phyloP scores from a whole-genome alignment of 1,140 invertebrate species.

The Lerema accius region DNA sequence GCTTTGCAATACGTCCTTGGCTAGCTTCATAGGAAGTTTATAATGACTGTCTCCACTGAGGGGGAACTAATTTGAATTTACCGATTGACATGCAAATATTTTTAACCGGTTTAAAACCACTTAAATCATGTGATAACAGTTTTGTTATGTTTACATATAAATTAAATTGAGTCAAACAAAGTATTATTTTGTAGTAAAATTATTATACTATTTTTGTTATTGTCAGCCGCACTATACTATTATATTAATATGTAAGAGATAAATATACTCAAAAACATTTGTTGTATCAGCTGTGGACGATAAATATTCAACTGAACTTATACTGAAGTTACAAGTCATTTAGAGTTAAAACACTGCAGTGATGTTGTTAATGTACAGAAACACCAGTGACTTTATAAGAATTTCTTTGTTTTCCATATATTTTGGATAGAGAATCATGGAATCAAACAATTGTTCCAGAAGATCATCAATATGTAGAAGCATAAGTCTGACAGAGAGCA shows the following conservation, averaged over 20 bases:
- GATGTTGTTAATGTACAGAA: too few relatives aligned
- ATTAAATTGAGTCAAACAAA: too few relatives aligned
- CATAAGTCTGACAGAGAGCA: conserved; percentile 53
- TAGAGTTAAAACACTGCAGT: too few relatives aligned
- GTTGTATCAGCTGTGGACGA: too few relatives aligned
- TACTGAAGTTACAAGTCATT: too few relatives aligned
- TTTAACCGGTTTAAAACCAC: neutral
- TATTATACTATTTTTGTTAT: neutral
- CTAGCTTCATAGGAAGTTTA: conserved; percentile 15
- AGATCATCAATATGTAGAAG: conserved; percentile 70
- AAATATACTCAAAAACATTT: too few relatives aligned
- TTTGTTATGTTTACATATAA: neutral
- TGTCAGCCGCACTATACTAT: conserved; percentile 1
- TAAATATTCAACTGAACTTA: too few relatives aligned
- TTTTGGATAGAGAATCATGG: too few relatives aligned
- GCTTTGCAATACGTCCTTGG: conserved; percentile 42
- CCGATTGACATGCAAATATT: neutral
- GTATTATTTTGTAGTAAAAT: too few relatives aligned
- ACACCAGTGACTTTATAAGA: too few relatives aligned
- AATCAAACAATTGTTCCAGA: conserved; percentile 50
- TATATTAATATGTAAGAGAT: too few relatives aligned
- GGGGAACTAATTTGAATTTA: conserved; percentile 36
- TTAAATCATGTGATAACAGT: neutral
- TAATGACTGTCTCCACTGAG: conserved; percentile 37
- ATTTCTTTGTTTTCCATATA: too few relatives aligned